A percentile compares a stretch with the other conserved stretches of the same genome.
These are phyloP conservation scores for Hyaena hyaena DNA, from an alignment of 2,113 vertebrate species.

Conservation along the genomic window DNA sequence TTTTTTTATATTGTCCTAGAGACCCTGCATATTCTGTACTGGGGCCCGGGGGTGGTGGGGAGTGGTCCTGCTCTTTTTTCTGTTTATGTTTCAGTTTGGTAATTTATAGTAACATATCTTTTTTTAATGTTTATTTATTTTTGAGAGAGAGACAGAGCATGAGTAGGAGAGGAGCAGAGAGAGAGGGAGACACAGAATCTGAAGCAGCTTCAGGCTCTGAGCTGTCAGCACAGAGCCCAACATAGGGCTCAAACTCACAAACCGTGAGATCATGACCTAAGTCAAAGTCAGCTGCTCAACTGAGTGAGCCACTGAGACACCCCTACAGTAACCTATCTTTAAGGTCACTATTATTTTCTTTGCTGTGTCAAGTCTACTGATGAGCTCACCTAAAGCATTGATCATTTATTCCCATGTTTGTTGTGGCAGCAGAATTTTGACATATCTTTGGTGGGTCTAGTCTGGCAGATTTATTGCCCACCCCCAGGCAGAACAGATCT, in stretches of 20 bases:
- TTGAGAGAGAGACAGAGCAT: too few relatives aligned
- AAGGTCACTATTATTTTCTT: not conserved
- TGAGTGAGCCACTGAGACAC: too few relatives aligned
- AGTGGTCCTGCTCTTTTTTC: not conserved
- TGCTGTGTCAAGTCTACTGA: not conserved
- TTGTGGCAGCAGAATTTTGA: not conserved
- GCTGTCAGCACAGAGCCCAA: too few relatives aligned
- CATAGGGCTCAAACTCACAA: too few relatives aligned
- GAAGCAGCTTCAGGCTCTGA: too few relatives aligned
- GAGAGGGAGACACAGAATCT: too few relatives aligned
- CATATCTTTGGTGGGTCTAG: not conserved
- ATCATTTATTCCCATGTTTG: not conserved
- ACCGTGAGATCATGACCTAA: too few relatives aligned
- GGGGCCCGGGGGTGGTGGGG: rapidly evolving
- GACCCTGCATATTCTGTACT: too few relatives aligned
- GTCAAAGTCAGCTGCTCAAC: too few relatives aligned
- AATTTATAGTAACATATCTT: not conserved
- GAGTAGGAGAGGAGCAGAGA: too few relatives aligned
- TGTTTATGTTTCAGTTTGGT: not conserved
- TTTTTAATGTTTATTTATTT: too few relatives aligned
- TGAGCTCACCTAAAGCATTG: not conserved
- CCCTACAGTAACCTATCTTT: not conserved
- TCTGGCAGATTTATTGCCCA: not conserved
- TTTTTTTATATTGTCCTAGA: not conserved
- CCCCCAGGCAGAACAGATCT: not conserved